Percentiles rank a stretch among this genome's conserved stretches.
phyloP scores from a whole-genome alignment of 2,888 invertebrate genomes.

The Geotrupes spiniger region DNA sequence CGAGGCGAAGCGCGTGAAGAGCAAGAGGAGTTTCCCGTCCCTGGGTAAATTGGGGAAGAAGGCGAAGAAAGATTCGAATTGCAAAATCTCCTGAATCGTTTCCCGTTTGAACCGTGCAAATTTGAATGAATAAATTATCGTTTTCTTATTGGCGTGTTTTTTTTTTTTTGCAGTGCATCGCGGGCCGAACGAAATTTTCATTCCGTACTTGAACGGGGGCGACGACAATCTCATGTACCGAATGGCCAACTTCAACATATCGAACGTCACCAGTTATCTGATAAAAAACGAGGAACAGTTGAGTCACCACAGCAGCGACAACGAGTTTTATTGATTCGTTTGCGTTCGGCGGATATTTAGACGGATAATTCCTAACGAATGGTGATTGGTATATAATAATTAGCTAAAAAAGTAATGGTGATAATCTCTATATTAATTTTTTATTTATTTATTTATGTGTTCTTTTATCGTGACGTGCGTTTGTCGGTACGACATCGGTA shows the following conservation, averaged over 20 bases:
- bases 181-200: conserved; percentile 5
- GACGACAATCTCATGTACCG: conserved; percentile 16
- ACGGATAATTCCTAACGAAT: no score
- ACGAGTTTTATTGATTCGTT: conserved; percentile 15
- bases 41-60: conserved; percentile 19
- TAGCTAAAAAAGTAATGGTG: no score
- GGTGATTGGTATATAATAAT: no score
- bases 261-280: conserved; percentile 9
- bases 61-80: conserved; percentile 19
- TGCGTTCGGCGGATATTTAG: no score
- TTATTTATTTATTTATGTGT: no score
- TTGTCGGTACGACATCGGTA: no score
- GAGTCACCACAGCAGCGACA: conserved; percentile 18
- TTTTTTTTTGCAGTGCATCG: conserved; percentile 3
- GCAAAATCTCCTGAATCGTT: conserved; percentile 15
- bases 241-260: conserved; percentile 16
- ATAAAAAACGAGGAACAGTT: conserved; percentile 12
- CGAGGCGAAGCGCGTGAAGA: conserved; percentile 3
- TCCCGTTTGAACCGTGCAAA: neutral
- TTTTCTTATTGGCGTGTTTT: neutral
- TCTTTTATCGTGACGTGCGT: no score
- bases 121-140: conserved; percentile 3
- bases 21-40: conserved; percentile 18
- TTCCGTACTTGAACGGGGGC: conserved; percentile 16
- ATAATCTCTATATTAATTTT: no score